Evolutionary conservation across 2,113 vertebrate species (phyloP).

Genomic region (Columba janthina): DNA sequence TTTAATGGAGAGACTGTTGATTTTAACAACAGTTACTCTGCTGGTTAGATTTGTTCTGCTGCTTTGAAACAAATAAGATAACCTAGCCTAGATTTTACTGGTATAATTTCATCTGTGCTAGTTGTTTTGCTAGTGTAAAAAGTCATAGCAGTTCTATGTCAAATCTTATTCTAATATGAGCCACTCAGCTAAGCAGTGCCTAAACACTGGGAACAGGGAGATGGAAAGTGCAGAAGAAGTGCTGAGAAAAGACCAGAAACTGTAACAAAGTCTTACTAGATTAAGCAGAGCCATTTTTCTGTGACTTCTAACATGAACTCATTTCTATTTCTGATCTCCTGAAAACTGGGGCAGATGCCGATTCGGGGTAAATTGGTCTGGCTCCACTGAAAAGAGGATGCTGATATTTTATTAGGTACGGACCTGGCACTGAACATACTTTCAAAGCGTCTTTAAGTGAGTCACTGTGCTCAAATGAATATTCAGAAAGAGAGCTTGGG

Average conservation of each 20-base stretch:
- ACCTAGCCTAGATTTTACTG: background rate
- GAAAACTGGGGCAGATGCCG: constrained; percentile 20
- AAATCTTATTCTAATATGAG: background rate
- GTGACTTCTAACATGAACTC: constrained; percentile 13
- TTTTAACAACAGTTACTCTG: background rate
- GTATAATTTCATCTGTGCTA: background rate
- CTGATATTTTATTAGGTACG: background rate
- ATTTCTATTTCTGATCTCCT: constrained; percentile 42
- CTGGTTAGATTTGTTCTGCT: background rate
- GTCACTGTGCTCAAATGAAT: background rate
- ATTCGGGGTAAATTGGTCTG: constrained; percentile 2
- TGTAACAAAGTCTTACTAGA: background rate
- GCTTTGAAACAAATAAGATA: background rate
- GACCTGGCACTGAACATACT: background rate
- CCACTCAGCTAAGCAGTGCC: background rate
- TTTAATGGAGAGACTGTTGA: background rate
- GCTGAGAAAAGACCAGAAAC: background rate
- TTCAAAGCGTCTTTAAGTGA: constrained; percentile 4
- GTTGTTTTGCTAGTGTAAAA: background rate
- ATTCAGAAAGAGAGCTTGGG: background rate
- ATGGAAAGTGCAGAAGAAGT: background rate
- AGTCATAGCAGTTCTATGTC: background rate
- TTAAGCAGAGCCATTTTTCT: constrained; percentile 23
- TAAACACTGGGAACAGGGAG: background rate
- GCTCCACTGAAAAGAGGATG: background rate